A percentile compares a stretch with the other conserved stretches of the same genome.
phyloP scores from a whole-genome alignment of 2,797 vertebrate species.

The Melanotaenia maccullochi region DNA sequence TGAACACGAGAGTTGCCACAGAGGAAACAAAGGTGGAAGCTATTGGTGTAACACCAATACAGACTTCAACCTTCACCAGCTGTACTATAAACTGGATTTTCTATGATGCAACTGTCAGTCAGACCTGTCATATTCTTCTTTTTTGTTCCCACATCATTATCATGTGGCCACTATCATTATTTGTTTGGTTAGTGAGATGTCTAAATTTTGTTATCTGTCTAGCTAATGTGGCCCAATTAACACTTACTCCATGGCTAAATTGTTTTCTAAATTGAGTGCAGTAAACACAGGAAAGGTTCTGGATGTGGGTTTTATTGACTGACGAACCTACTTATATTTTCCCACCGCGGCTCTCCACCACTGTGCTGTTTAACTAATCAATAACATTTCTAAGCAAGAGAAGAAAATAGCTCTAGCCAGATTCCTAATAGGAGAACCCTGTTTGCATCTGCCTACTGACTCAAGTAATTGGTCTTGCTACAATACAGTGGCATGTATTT shows the following conservation, averaged over 20 bases:
- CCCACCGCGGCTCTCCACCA: background rate
- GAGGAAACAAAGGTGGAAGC: slow-evolving; percentile 5
- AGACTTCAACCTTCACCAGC: slow-evolving; percentile 15
- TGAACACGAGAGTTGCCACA: slow-evolving; percentile 10
- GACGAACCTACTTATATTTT: slow-evolving; percentile 12
- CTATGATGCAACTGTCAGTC: slow-evolving; percentile 31
- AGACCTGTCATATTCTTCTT: slow-evolving; percentile 22
- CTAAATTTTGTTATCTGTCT: slow-evolving; percentile 2
- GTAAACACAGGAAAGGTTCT: background rate
- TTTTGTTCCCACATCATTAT: slow-evolving; percentile 23
- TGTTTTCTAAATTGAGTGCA: background rate
- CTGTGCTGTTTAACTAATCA: slow-evolving; percentile 40
- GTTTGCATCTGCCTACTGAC: slow-evolving; percentile 33
- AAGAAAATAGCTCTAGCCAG: slow-evolving; percentile 15
- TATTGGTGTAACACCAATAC: slow-evolving; percentile 9
- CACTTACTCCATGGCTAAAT: background rate
- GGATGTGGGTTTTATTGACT: background rate
- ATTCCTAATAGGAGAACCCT: slow-evolving; percentile 8
- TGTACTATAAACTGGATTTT: background rate
- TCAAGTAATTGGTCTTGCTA: slow-evolving; percentile 52
- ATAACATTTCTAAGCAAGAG: slow-evolving; percentile 36
- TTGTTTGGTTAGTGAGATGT: slow-evolving; percentile 45
- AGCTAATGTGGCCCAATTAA: slow-evolving; percentile 2
- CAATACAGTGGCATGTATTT: slow-evolving; percentile 21
- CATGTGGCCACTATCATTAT: slow-evolving; percentile 27